These are phyloP conservation scores for Atrichornis clamosus DNA, from an alignment of 2,113 vertebrate species.

Conservation along the genomic window DNA sequence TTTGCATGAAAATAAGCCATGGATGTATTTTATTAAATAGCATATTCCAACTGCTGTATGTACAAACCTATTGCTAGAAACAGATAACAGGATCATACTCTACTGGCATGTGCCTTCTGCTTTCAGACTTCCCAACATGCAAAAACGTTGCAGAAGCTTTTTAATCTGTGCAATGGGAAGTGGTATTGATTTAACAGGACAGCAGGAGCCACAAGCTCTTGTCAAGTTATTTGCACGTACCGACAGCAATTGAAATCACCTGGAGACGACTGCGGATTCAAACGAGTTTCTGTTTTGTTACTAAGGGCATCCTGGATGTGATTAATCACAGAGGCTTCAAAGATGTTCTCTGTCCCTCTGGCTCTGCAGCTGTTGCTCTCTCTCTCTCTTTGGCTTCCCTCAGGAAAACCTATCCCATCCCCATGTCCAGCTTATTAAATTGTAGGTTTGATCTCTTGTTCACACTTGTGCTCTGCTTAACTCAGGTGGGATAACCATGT, in stretches of 20 bases:
- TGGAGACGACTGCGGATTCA: background rate
- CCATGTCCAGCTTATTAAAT: accelerated
- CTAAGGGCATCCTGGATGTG: background rate
- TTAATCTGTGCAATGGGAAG: background rate
- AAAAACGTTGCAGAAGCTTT: background rate
- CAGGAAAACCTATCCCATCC: background rate
- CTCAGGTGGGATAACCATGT: background rate
- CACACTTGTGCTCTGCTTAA: background rate
- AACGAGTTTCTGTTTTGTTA: background rate
- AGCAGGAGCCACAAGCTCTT: background rate
- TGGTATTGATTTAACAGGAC: background rate
- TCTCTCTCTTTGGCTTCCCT: background rate
- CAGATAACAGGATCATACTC: background rate
- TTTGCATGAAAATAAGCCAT: background rate
- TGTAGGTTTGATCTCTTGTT: background rate
- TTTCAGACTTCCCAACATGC: background rate
- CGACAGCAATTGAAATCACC: background rate
- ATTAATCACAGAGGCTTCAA: background rate
- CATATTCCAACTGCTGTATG: background rate
- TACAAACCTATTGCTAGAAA: background rate
- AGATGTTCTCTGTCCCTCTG: background rate
- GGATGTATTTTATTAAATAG: background rate
- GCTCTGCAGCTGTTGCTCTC: background rate
- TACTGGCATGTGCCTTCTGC: background rate
- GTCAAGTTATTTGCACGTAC: background rate